Evolutionary conservation across 2,888 invertebrate genomes (phyloP).

Genomic region (Halictus ligatus): DNA sequence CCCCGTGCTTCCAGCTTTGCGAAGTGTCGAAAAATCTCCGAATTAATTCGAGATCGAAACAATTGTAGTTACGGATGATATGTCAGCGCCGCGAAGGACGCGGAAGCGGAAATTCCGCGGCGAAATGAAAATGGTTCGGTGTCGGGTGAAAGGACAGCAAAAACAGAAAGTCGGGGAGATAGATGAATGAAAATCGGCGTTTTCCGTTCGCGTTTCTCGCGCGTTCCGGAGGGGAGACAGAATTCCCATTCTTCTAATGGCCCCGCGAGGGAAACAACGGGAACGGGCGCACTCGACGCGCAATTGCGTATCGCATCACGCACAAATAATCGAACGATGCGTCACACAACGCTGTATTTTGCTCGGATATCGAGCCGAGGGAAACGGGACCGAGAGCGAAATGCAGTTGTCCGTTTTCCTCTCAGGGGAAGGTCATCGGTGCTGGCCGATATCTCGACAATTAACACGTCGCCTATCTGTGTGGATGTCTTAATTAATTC

Average conservation of each 20-base stretch:
- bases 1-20: too few relatives aligned
- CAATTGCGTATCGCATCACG: slow-evolving; percentile 50
- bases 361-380: slow-evolving; percentile 3
- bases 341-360: slow-evolving; percentile 39
- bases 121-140: not conserved
- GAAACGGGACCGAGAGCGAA: not conserved
- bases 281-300: slow-evolving; percentile 12
- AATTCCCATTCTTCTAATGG: not conserved
- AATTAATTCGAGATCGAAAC: too few relatives aligned
- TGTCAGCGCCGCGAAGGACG: not conserved
- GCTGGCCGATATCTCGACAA: not conserved
- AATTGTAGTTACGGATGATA: not conserved
- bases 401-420: slow-evolving; percentile 3
- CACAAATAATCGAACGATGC: slow-evolving; percentile 56
- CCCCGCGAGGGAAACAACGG: slow-evolving; percentile 22
- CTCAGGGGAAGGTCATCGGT: slow-evolving; percentile 5
- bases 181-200: not conserved
- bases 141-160: slow-evolving; percentile 34
- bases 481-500: not conserved
- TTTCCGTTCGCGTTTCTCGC: not conserved
- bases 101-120: not conserved
- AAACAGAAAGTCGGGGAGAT: not conserved
- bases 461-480: not conserved
- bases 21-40: too few relatives aligned
- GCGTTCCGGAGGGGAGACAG: not conserved